Evolutionary conservation across 2,113 vertebrate species (phyloP).

Genomic region (Syngnathus floridae): DNA sequence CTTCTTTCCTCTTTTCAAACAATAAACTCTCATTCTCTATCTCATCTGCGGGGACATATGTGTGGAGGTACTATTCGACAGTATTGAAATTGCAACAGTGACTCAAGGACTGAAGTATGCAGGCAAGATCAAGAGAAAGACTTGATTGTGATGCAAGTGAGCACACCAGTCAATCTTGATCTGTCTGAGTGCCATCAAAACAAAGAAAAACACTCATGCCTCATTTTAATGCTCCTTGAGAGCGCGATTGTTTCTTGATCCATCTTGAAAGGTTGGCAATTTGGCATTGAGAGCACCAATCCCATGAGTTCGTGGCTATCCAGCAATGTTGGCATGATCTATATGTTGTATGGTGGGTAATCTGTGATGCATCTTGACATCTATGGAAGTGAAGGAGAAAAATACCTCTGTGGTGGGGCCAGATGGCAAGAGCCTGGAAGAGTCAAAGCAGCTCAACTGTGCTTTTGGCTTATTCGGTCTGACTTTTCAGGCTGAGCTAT

Average conservation of each 20-base stretch:
- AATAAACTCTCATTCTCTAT: background rate
- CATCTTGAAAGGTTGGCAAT: background rate
- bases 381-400: constrained; percentile 6
- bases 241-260: background rate
- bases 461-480: background rate
- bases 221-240: constrained; percentile 17
- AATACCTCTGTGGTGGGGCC: background rate
- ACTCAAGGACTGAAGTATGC: constrained; percentile 38
- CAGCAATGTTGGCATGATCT: background rate
- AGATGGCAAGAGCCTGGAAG: constrained; percentile 16
- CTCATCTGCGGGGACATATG: background rate
- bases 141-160: constrained; percentile 47
- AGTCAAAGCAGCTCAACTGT: constrained; percentile 16
- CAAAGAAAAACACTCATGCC: constrained; percentile 2
- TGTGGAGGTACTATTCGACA: constrained; percentile 9
- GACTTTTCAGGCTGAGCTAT: constrained; percentile 7
- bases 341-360: background rate
- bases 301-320: background rate
- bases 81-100: constrained; percentile 19
- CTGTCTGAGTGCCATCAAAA: constrained; percentile 7
- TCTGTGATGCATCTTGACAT: background rate
- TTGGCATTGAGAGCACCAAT: background rate
- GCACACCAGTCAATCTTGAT: constrained; percentile 16
- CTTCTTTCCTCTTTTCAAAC: no score
- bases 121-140: constrained; percentile 14